Conservation (phyloP, 2,888 invertebrate genomes). For the Podabrus alpinus region DNA sequence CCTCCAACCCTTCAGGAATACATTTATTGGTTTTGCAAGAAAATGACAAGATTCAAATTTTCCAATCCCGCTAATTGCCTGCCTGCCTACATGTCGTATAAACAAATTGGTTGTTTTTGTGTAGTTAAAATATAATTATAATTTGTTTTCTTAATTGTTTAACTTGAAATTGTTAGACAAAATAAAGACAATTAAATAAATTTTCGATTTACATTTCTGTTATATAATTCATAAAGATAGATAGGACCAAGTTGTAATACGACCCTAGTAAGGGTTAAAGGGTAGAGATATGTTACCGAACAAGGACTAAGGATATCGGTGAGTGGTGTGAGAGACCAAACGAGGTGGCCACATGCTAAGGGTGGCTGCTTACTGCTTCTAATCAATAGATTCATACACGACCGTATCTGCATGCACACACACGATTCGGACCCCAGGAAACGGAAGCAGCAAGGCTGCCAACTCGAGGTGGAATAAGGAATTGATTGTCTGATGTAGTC, state of each 20-base stretch:
- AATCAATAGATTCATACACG: slow-evolving; percentile 53
- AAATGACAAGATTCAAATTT: background rate
- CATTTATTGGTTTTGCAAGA: background rate
- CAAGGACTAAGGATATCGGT: slow-evolving; percentile 37
- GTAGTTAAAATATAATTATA: background rate
- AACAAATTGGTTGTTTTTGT: background rate
- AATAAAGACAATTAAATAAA: slow-evolving; percentile 27
- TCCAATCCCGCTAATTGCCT: background rate
- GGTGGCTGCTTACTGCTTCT: slow-evolving; percentile 44
- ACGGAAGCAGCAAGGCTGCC: slow-evolving; percentile 43
- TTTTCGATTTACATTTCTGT: slow-evolving; percentile 22
- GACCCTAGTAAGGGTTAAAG: slow-evolving; percentile 41
- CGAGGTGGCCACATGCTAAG: slow-evolving; percentile 44
- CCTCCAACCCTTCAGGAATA: background rate
- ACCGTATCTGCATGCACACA: slow-evolving; percentile 53
- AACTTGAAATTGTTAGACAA: background rate
- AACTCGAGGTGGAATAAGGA: slow-evolving; percentile 49
- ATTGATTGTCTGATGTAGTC: slow-evolving; percentile 51
- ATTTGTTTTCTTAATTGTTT: background rate
- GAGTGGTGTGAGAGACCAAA: slow-evolving; percentile 31
- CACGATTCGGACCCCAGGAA: slow-evolving; percentile 46
- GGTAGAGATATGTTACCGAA: slow-evolving; percentile 40
- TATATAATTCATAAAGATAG: slow-evolving; percentile 31
- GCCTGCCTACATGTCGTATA: background rate
- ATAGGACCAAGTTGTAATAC: slow-evolving; percentile 42